Evolutionary conservation across 2,888 invertebrate species (phyloP).

Genomic region (Ophonus ardosiacus): DNA sequence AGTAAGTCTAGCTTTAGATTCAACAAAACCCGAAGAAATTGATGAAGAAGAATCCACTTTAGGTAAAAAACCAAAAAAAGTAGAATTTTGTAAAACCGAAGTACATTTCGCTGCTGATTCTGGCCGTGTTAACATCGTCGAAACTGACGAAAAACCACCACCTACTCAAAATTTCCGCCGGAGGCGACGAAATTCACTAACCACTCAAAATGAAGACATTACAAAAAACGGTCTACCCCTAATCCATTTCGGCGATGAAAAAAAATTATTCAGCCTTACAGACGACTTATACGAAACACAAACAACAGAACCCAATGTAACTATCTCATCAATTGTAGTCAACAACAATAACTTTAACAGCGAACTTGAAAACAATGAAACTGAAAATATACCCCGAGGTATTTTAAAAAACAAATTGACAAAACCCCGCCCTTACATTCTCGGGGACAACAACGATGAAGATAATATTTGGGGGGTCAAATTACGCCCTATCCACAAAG

Average conservation of each 20-base stretch:
- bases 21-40: conserved; percentile 17
- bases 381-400: conserved; percentile 80
- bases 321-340: conserved; percentile 63
- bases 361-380: conserved; percentile 64
- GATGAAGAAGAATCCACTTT: conserved; percentile 68
- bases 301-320: conserved; percentile 11
- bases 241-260: conserved; percentile 82
- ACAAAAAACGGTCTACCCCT: conserved; percentile 77
- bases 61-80: conserved; percentile 82
- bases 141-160: conserved; percentile 92
- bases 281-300: background rate
- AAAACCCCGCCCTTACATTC: conserved; percentile 86
- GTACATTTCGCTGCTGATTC: conserved; percentile 92
- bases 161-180: conserved; percentile 89
- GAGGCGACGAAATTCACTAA: conserved; percentile 79
- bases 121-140: conserved; percentile 91
- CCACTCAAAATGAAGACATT: conserved; percentile 71
- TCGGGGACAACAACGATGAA: conserved; percentile 77
- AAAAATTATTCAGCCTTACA: conserved; percentile 72
- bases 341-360: background rate
- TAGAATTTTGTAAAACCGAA: conserved; percentile 93
- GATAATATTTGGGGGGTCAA: conserved; percentile 77
- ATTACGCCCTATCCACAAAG: conserved; percentile 74
- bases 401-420: conserved; percentile 86
- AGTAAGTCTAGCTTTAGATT: conserved; percentile 70